A percentile compares a stretch with the other conserved stretches of the same genome.
Evolutionary conservation across 2,113 vertebrate genomes (phyloP).

Genomic region (Campylomormyrus tamandua): DNA sequence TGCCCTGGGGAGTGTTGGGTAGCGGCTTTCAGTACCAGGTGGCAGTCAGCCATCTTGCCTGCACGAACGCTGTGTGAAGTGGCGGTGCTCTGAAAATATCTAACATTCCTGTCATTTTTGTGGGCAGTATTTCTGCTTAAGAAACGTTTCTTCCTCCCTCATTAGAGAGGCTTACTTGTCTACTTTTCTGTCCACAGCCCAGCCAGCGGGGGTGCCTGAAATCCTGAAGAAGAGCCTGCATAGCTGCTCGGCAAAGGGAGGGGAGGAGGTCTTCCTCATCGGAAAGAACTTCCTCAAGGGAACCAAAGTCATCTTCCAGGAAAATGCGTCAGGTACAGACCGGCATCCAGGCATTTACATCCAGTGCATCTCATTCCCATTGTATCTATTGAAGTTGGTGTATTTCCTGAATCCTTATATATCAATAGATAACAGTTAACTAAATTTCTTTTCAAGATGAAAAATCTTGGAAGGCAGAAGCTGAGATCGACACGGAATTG

Average conservation of each 20-base stretch:
- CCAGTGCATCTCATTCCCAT: background rate
- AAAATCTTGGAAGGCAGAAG: slow-evolving; percentile 90
- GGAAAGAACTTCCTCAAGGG: slow-evolving; percentile 99
- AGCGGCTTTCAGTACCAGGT: background rate
- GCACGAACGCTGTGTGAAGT: background rate
- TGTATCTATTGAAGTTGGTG: background rate
- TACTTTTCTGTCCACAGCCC: slow-evolving; percentile 62
- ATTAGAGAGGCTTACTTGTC: background rate
- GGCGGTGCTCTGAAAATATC: background rate
- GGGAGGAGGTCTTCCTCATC: slow-evolving; percentile 93
- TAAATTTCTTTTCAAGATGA: slow-evolving; percentile 73
- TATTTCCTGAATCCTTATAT: background rate
- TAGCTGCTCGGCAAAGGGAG: slow-evolving; percentile 83
- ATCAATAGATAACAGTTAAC: background rate
- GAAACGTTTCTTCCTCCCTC: background rate
- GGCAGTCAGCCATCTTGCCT: background rate
- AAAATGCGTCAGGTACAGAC: slow-evolving; percentile 79
- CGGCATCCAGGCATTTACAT: background rate
- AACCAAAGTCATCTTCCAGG: slow-evolving; percentile 97
- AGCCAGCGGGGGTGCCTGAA: slow-evolving; percentile 91
- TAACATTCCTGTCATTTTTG: background rate
- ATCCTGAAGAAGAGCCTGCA: slow-evolving; percentile 97
- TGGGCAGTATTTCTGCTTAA: background rate
- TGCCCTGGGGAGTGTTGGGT: background rate
- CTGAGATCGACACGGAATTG: slow-evolving; percentile 97